These are phyloP conservation scores for Rhinichthys klamathensis DNA, from an alignment of 2,113 vertebrate species.

Conservation along the genomic window DNA sequence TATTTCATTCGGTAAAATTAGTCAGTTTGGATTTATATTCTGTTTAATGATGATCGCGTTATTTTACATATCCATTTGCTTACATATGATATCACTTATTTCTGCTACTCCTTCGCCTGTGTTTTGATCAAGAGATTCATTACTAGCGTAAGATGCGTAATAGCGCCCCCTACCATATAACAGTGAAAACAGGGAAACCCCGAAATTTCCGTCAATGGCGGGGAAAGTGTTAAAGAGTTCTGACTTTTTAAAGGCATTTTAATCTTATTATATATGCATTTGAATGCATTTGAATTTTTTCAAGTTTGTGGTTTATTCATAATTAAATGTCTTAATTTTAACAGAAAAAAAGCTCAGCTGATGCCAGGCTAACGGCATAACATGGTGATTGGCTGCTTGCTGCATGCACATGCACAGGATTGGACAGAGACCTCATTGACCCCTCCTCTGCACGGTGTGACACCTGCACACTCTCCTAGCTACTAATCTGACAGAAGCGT, in stretches of 20 bases:
- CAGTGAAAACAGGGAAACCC: too few species aligned
- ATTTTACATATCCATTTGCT: too few species aligned
- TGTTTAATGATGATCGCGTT: too few species aligned
- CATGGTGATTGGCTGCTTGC: slow-evolving; percentile 92
- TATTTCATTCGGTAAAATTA: too few species aligned
- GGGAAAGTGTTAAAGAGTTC: too few species aligned
- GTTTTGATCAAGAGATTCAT: too few species aligned
- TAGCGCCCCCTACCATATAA: too few species aligned
- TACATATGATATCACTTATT: too few species aligned
- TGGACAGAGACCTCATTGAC: slow-evolving; percentile 84
- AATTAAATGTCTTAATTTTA: slow-evolving; percentile 80
- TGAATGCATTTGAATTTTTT: not conserved
- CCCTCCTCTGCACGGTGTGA: slow-evolving; percentile 75
- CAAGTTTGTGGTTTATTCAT: slow-evolving; percentile 21
- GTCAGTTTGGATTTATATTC: too few species aligned
- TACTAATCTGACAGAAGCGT: slow-evolving; percentile 76
- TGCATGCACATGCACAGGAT: slow-evolving; percentile 93
- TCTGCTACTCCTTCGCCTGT: too few species aligned
- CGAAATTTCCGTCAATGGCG: too few species aligned
- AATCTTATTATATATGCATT: not conserved
- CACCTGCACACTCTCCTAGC: slow-evolving; percentile 84
- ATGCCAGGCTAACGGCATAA: slow-evolving; percentile 87
- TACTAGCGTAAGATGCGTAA: too few species aligned
- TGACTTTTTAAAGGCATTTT: not conserved
- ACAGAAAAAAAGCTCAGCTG: slow-evolving; percentile 82